These are phyloP conservation scores for Criorhina ranunculi DNA, from an alignment of 2,888 invertebrate species.

Conservation along the genomic window DNA sequence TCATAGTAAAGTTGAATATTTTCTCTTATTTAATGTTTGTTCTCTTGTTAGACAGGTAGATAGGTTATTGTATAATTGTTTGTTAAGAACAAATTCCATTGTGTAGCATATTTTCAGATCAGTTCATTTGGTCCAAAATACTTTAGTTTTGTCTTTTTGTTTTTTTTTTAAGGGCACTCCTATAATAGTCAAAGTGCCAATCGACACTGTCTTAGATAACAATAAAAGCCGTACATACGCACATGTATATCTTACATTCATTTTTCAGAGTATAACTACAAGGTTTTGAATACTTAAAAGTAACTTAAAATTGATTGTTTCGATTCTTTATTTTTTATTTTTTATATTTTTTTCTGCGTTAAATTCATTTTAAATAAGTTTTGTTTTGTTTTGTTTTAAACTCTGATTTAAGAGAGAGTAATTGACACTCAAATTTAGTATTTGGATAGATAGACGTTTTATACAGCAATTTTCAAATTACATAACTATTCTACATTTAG, in stretches of 20 bases:
- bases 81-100: conserved; percentile 31
- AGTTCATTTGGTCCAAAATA: conserved; percentile 67
- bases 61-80: conserved; percentile 73
- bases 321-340: conserved; percentile 37
- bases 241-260: conserved; percentile 47
- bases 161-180: conserved; percentile 49
- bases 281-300: conserved; percentile 26
- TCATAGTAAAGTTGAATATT: conserved; percentile 26
- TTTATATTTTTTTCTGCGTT: too few species aligned
- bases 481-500: conserved; percentile 35
- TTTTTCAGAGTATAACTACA: conserved; percentile 17
- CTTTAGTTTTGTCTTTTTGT: conserved; percentile 17
- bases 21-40: neutral
- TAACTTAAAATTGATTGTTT: conserved; percentile 63
- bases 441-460: conserved; percentile 37
- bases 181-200: conserved; percentile 24
- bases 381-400: conserved; percentile 1
- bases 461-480: conserved; percentile 42
- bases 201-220: conserved; percentile 31
- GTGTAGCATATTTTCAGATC: conserved; percentile 41
- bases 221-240: conserved; percentile 56
- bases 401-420: conserved; percentile 51
- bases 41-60: conserved; percentile 67
- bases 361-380: too few species aligned
- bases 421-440: conserved; percentile 63